phyloP scores from a whole-genome alignment of 2,797 vertebrate species.

The Chromobotia macracanthus region DNA sequence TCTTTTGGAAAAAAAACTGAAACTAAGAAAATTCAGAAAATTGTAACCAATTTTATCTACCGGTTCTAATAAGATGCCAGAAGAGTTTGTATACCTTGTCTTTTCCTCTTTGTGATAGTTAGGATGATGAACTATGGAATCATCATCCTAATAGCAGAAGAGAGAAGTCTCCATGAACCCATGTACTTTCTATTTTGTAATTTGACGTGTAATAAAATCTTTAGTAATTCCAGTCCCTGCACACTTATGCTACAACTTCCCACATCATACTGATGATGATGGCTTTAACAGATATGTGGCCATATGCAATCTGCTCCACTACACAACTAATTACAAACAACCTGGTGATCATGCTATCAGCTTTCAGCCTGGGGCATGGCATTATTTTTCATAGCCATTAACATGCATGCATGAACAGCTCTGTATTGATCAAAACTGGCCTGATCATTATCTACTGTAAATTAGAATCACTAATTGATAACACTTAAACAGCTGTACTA shows the following conservation, averaged over 20 bases:
- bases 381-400: slow-evolving; percentile 51
- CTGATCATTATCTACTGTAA: too few species aligned
- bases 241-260: slow-evolving; percentile 73
- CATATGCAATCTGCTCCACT: slow-evolving; percentile 78
- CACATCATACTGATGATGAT: slow-evolving; percentile 80
- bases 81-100: slow-evolving; percentile 12
- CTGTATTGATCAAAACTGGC: background rate
- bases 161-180: slow-evolving; percentile 74
- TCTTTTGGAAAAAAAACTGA: too few species aligned
- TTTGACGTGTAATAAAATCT: slow-evolving; percentile 74
- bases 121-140: slow-evolving; percentile 63
- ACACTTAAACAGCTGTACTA: too few species aligned
- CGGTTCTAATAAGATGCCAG: slow-evolving; percentile 27
- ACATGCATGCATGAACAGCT: too few species aligned
- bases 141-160: slow-evolving; percentile 54
- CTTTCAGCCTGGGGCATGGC: slow-evolving; percentile 55
- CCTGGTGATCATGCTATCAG: slow-evolving; percentile 68
- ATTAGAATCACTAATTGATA: too few species aligned
- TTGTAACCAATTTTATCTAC: too few species aligned
- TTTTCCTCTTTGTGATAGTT: slow-evolving; percentile 61
- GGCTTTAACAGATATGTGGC: slow-evolving; percentile 82
- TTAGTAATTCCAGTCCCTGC: slow-evolving; percentile 75
- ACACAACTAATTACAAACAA: slow-evolving; percentile 67
- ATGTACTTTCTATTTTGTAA: slow-evolving; percentile 83
- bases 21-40: too few species aligned